These are phyloP conservation scores for Gobio occitaniae DNA, from an alignment of 2,797 vertebrate genomes.

Conservation along the genomic window DNA sequence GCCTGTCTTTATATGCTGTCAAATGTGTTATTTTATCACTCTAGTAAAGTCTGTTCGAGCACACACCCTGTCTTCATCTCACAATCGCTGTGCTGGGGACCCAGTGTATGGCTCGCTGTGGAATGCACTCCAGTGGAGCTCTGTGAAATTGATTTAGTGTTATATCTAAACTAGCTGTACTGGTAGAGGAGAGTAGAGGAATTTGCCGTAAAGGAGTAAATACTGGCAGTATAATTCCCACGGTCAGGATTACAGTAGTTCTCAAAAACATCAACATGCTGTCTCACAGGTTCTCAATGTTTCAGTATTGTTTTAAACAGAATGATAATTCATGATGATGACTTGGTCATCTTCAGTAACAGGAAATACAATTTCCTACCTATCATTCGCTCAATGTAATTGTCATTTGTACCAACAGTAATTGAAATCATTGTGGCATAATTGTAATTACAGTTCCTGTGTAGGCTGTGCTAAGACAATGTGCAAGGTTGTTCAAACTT, in stretches of 20 bases:
- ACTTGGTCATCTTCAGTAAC: background rate
- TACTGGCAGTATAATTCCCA: conserved; percentile 34
- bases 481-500: background rate
- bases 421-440: conserved; percentile 24
- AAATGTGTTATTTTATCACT: conserved; percentile 56
- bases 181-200: background rate
- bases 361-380: conserved; percentile 1
- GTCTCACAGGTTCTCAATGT: background rate
- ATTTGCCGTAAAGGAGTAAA: conserved; percentile 34
- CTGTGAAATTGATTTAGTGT: conserved; percentile 53
- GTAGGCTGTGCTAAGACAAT: conserved; percentile 72
- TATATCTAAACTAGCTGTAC: conserved; percentile 23
- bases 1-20: conserved; percentile 40
- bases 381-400: conserved; percentile 18
- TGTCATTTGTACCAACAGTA: conserved; percentile 31
- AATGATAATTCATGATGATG: background rate
- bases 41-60: conserved; percentile 44
- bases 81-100: conserved; percentile 31
- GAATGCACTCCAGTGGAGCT: conserved; percentile 46
- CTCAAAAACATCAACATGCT: background rate
- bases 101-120: conserved; percentile 25
- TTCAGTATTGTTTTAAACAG: conserved; percentile 3
- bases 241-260: conserved; percentile 29
- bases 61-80: conserved; percentile 47
- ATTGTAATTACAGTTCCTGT: conserved; percentile 60